Evolutionary conservation across 2,888 invertebrate species (phyloP).

Genomic region (Acanthosepion esculentum): DNA sequence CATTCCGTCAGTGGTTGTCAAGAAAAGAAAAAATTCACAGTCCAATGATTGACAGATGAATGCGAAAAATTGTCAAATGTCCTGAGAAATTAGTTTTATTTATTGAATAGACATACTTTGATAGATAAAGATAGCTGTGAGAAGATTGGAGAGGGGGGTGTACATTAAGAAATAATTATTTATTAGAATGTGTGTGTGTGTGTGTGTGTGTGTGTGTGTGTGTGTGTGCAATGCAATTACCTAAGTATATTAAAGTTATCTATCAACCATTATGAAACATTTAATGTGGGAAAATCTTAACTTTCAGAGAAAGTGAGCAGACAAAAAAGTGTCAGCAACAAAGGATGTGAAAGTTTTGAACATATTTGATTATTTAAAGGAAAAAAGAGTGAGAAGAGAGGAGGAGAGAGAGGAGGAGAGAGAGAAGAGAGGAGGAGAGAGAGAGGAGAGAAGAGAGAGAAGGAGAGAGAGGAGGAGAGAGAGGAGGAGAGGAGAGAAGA

Average conservation of each 20-base stretch:
- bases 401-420: too few species aligned
- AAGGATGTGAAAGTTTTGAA: neutral
- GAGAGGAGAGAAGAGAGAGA: too few species aligned
- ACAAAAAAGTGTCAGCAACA: neutral
- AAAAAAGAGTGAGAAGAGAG: neutral
- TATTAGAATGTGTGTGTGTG: slow-evolving; percentile 42
- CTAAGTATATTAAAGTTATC: neutral
- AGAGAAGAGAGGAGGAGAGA: too few species aligned
- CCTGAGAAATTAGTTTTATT: slow-evolving; percentile 47
- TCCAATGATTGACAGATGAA: slow-evolving; percentile 20
- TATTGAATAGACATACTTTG: neutral
- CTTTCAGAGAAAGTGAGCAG: neutral
- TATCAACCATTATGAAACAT: neutral
- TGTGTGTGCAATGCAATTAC: neutral
- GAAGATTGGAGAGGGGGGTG: neutral
- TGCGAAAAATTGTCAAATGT: neutral
- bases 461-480: neutral
- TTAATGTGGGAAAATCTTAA: neutral
- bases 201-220: slow-evolving; percentile 41
- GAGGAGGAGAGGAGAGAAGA: neutral
- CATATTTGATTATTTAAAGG: neutral
- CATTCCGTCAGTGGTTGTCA: neutral
- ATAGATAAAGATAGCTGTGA: neutral
- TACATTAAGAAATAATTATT: neutral
- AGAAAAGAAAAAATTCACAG: neutral